Base-by-base conservation (phyloP, 1,140 invertebrate genomes). In the Bombyx mandarina region DNA sequence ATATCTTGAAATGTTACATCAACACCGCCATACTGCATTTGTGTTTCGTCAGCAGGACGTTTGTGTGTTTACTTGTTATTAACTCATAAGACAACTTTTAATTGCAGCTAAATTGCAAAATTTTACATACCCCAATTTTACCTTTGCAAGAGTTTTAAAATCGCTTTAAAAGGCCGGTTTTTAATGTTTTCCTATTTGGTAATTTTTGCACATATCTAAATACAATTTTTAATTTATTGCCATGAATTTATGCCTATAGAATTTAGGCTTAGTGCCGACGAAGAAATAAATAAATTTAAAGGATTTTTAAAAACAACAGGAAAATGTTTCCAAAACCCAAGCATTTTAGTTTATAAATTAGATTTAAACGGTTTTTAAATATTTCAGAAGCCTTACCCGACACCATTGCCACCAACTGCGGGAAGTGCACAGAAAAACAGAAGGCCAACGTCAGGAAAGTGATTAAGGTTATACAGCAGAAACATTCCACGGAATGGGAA, bases 361-460 rank as follows among this genome's bases (percentile, higher is more conserved):
- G 2, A 49, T 49, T 49, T 4, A 43, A 52, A 42, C 6, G 6
- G 26, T 42, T 42, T 42, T 43, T 48, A 43, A 18, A 56, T 10
- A 43, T 56, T 48, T 35, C 77, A 93, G 92, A 85, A 65, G 77
- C 90, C 45, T 73, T 92, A 22, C 91, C 91, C 1, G 91, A 92
- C 63, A 90, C 91, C 1, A 71, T 93, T 45, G 78, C 88, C 58
- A 92, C 89, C 4, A 88, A 88, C n/a, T 92, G 91, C 64, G 73
- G 66, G 0, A 86, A 89, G 65, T 93, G 91, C 69, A 90, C 88
- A 0, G 88, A 91, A 45, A 90, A 90, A 66, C 90, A 92, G 65
- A 90, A 88, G 63, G 74, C 71, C 7, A 91, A 91, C 44, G 91
- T 93, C 8, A 89, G 91, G 56, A 92, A 91, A 73, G 88, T 94